Evolutionary conservation across 2,113 vertebrate genomes (phyloP).

Genomic region (Amblyopsis rosae): DNA sequence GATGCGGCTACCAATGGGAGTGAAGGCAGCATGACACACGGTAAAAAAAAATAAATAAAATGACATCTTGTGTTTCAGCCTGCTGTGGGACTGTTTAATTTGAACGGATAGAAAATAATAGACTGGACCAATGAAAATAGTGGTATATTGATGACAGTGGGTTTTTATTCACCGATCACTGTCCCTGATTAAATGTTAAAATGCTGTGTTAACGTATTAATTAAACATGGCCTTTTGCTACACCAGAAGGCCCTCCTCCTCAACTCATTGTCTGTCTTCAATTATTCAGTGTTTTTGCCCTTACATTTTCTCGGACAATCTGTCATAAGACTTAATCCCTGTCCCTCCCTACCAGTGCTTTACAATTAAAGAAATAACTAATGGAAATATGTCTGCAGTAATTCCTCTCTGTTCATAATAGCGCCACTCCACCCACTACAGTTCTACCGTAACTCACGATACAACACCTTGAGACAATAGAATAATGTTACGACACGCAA

Average conservation of each 20-base stretch:
- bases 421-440: too few species aligned
- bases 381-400: too few species aligned
- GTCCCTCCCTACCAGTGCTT: neutral
- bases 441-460: too few species aligned
- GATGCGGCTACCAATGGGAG: too few species aligned
- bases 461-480: neutral
- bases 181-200: conserved; percentile 12
- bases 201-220: conserved; percentile 19
- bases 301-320: neutral
- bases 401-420: too few species aligned
- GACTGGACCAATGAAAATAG: too few species aligned
- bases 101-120: neutral
- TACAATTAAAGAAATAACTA: neutral
- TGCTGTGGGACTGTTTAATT: neutral
- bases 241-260: neutral
- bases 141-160: neutral
- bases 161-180: neutral
- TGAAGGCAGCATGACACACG: too few species aligned
- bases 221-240: conserved; percentile 5
- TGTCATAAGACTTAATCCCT: neutral
- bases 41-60: neutral
- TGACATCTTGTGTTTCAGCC: neutral
- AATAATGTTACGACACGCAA: neutral
- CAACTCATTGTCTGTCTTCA: conserved; percentile 1
- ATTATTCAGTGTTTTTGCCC: conserved; percentile 13